Base-by-base conservation (phyloP, 2,797 vertebrate genomes). In the Benthosema pterotum region DNA sequence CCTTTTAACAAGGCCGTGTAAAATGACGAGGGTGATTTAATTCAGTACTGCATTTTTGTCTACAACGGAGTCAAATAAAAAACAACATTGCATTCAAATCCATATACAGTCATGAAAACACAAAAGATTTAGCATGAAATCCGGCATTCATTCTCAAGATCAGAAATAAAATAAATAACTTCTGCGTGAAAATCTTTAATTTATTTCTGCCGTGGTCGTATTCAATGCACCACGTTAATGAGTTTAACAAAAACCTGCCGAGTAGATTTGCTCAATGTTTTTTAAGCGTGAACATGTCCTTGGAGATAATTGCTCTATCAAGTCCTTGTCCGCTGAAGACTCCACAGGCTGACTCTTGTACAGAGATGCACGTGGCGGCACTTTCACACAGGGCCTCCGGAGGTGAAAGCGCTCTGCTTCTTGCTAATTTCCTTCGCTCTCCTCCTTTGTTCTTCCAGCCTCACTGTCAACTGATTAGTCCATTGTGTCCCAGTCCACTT, bases 401-500 rank as follows among this genome's bases (percentile, higher is more conserved):
- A 85, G 83, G 82, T 88, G 77, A 63, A 77, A 78, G 52, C 14
- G 65, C 55, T 63, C 56, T 65, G 75, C 48, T 57, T 63, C 63
- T 79, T 60, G 61, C 67, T 74, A 71, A 17, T 47, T 53, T 58
- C 12, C 16, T 52, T 17, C 54, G 15, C 56, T 50, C 55, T 13
- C 2, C 25, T 60, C 52, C 46, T 52, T 42, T 52, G 57, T 57
- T 53, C 69, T 72, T 80, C 77, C 67, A 52, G 32, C 59, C 55
- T 83, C 63, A 59, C 83, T 56, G 60, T 84, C 77, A 75, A 58
- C 85, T 88, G 77, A 86, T 90, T 87, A 84, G 79, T 84, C 72
- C 77, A 67, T 78, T 65, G 74, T 73, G 81, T 87, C 80, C 84
- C 83, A 84, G 79, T 65, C 84, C 82, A 87, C 74, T 86, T 89